Conservation (phyloP, 1,140 invertebrate species). For the Fopius arisanus region DNA sequence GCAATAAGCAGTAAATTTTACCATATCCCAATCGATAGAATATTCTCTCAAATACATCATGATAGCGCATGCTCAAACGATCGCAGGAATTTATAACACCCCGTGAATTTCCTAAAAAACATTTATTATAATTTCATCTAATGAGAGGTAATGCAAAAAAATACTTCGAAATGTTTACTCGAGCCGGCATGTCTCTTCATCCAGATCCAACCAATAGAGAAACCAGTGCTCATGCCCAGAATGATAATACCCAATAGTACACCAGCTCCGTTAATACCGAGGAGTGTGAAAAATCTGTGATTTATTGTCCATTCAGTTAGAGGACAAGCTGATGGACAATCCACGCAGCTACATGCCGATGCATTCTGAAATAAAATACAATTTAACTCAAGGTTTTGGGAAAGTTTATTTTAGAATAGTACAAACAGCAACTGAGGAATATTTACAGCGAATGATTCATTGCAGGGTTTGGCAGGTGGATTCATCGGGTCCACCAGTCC, state of each 20-base stretch:
- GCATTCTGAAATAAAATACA: constrained; percentile 51
- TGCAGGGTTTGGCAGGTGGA: constrained; percentile 66
- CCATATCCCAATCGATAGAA: background rate
- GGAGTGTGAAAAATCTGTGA: constrained; percentile 29
- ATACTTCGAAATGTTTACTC: background rate
- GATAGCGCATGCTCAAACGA: background rate
- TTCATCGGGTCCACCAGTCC: constrained; percentile 62
- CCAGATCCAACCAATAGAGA: background rate
- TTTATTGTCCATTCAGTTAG: constrained; percentile 32
- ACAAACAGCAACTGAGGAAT: no score
- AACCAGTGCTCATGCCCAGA: constrained; percentile 36
- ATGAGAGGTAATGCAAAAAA: background rate
- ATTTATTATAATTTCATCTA: background rate
- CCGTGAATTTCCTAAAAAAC: background rate
- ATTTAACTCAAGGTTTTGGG: background rate
- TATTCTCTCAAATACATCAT: background rate
- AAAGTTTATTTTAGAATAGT: constrained; percentile 20
- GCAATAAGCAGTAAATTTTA: no score
- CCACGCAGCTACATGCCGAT: constrained; percentile 78
- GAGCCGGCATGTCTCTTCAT: background rate
- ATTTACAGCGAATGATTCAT: constrained; percentile 66
- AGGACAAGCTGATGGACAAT: constrained; percentile 75
- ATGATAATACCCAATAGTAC: constrained; percentile 22
- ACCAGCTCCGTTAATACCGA: constrained; percentile 42
- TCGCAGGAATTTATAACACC: background rate